These are phyloP conservation scores for Apis laboriosa DNA, from an alignment of 1,140 invertebrate genomes.

Conservation along the genomic window DNA sequence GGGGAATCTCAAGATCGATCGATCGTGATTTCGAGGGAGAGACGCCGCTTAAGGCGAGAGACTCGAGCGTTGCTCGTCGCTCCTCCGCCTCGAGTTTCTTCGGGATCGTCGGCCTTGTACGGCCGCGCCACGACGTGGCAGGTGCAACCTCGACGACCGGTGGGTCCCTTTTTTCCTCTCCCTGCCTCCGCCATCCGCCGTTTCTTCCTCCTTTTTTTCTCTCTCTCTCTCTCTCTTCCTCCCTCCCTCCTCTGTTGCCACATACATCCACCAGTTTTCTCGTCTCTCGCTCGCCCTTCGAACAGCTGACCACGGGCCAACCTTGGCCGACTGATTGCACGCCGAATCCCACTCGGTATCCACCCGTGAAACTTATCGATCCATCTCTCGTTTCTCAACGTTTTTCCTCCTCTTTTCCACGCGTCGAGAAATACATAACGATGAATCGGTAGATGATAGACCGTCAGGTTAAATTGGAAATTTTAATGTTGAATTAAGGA, in stretches of 20 bases:
- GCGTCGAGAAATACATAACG: not conserved
- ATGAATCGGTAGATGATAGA: too few relatives aligned
- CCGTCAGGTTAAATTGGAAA: too few relatives aligned
- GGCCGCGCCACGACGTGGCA: slow-evolving; percentile 73
- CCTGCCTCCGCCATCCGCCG: slow-evolving; percentile 56
- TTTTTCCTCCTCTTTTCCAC: too few relatives aligned
- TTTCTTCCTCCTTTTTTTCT: slow-evolving; percentile 47
- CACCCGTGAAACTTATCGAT: not conserved
- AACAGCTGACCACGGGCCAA: slow-evolving; percentile 70
- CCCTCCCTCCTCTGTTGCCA: too few relatives aligned
- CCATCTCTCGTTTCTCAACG: too few relatives aligned
- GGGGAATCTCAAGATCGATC: slow-evolving; percentile 46
- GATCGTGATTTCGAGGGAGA: slow-evolving; percentile 63
- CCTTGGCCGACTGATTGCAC: slow-evolving; percentile 68
- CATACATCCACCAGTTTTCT: slow-evolving; percentile 55
- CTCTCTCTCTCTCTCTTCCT: not conserved
- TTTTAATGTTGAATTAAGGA: too few relatives aligned
- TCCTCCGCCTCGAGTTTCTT: slow-evolving; percentile 63
- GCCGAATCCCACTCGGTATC: slow-evolving; percentile 40
- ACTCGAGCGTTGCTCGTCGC: slow-evolving; percentile 68
- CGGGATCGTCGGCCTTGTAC: slow-evolving; percentile 77
- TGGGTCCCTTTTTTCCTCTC: slow-evolving; percentile 66
- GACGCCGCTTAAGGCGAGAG: slow-evolving; percentile 72
- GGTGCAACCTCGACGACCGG: slow-evolving; percentile 72
- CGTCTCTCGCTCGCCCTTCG: slow-evolving; percentile 45